A percentile compares a stretch with the other conserved stretches of the same genome.
Evolutionary conservation across 2,797 vertebrate genomes (phyloP).

Genomic region (Sternotherus odoratus): DNA sequence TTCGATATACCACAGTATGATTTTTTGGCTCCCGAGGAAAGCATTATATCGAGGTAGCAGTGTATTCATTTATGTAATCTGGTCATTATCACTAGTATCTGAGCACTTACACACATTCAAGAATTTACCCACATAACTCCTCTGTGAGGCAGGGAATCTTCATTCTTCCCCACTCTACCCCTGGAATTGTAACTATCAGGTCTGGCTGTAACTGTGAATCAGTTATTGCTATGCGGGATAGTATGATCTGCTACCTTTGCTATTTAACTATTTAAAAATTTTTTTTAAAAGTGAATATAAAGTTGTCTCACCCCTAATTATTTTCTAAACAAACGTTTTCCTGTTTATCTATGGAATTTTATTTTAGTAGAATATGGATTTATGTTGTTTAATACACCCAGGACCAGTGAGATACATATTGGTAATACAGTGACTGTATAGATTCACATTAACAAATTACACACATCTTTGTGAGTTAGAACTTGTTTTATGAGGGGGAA

Average conservation of each 20-base stretch:
- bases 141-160: neutral
- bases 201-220: neutral
- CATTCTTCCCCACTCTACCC: neutral
- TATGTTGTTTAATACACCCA: neutral
- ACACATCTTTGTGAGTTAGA: neutral
- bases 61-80: neutral
- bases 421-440: neutral
- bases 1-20: too few species aligned
- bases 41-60: too few species aligned
- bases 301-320: neutral
- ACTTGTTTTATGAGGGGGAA: neutral
- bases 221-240: neutral
- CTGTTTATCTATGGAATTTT: neutral
- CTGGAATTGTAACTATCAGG: neutral
- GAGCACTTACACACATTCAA: neutral
- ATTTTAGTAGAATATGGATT: neutral
- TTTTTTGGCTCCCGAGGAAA: too few species aligned
- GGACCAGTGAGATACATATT: neutral
- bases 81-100: neutral
- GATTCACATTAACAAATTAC: neutral
- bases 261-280: neutral
- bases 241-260: neutral
- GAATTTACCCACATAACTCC: neutral
- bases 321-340: neutral
- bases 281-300: neutral